A percentile compares a stretch with the other conserved stretches of the same genome.
Conservation (phyloP, 2,797 vertebrate genomes). For the Mormyrops boulengeri region DNA sequence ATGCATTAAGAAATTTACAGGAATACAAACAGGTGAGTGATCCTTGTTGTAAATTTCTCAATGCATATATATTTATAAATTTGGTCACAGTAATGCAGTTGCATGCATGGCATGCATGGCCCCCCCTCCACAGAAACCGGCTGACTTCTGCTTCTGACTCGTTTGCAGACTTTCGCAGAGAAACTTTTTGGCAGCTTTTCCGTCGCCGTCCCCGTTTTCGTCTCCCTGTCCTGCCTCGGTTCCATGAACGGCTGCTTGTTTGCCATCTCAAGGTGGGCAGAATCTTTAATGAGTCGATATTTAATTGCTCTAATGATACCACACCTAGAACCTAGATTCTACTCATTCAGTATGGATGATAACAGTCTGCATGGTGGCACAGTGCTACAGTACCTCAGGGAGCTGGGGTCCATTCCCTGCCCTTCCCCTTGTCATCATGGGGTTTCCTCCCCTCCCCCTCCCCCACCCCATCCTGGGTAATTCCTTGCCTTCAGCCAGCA, state of each 20-base stretch:
- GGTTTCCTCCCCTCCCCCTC: not conserved
- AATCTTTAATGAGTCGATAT: constrained; percentile 8
- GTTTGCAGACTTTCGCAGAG: constrained; percentile 44
- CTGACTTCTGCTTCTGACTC: not conserved
- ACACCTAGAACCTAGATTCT: not conserved
- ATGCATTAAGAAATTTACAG: not conserved
- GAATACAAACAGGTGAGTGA: not conserved
- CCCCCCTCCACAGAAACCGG: not conserved
- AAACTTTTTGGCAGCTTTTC: constrained; percentile 80
- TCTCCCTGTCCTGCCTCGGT: constrained; percentile 88
- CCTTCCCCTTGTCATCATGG: not conserved
- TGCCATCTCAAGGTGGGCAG: constrained; percentile 79
- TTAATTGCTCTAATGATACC: not conserved
- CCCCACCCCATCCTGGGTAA: not conserved
- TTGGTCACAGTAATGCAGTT: not conserved
- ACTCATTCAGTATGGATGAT: not conserved
- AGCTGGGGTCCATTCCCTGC: not conserved
- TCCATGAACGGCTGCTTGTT: constrained; percentile 88
- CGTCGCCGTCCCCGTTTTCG: constrained; percentile 77
- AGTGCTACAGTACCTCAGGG: not conserved
- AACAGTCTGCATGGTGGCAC: not conserved
- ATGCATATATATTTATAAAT: too few relatives aligned
- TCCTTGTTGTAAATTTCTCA: not conserved
- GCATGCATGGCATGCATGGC: not conserved
- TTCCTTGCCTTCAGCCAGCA: not conserved